Base-by-base conservation (phyloP, 2,888 invertebrate species). In the Eumacrocentrus americanus region DNA sequence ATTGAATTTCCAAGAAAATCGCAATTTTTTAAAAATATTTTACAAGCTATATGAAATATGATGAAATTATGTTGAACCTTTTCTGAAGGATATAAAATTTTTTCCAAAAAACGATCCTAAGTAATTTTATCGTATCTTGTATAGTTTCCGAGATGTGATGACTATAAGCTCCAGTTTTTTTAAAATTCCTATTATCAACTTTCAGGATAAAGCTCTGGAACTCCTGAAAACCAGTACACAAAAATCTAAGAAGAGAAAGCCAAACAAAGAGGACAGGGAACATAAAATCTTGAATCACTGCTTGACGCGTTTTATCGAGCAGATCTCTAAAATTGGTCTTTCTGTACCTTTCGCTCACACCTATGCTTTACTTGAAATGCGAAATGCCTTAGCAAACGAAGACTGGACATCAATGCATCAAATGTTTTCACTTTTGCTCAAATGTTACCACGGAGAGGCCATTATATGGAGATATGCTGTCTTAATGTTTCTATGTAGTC, bases 391-490 rank as follows among this genome's bases (percentile, higher is more conserved):
- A 5, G 29, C 42, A 14, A 59, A 46, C 3, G 35, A 59, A 7
- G 63, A 66, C 34, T 66, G 64, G 64, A 0, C 44, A 11, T 38
- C 50, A 12, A 40, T 66, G 18, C 61, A 58, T 16, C 14, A 60
- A 20, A 48, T 66, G 12, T 63, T 66, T 42, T 57, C 61, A 6
- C 46, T 61, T 1, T 37, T 61, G 5, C 11, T 64, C 11, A 56
- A 58, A n/a, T 64, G 61, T 29, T 61, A 57, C 23, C 20, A 52
- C n/a, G 61, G 50, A 2, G 61, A 66, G 14, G 55, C 66, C 2
- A 46, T 66, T 0, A 38, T 61, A 25, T 66, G 66, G 66, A 40
- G 64, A 63, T 58, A 64, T 56, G 58, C 56, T n/a, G 9, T 66
- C 3, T 48, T 29, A 16, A 58, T 66, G 37, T 51, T 61, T 40